Conservation (phyloP, 2,113 vertebrate genomes). For the Orcinus orca region DNA sequence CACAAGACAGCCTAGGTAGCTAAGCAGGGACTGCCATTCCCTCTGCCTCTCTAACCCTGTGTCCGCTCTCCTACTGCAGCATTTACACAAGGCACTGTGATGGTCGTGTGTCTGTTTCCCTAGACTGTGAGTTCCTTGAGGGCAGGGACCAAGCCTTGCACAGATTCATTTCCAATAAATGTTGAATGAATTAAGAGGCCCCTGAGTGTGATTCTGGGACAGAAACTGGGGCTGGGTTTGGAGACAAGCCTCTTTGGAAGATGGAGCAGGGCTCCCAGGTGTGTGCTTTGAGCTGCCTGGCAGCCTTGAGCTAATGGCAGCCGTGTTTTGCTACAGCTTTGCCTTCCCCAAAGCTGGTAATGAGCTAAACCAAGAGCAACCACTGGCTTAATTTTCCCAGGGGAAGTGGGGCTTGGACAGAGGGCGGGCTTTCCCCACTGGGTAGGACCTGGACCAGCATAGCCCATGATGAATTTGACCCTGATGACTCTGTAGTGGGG, state of each 20-base stretch:
- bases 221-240: neutral
- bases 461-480: conserved; percentile 80
- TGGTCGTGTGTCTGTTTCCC: neutral
- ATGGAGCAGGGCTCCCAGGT: neutral
- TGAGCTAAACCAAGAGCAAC: neutral
- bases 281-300: neutral
- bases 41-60: neutral
- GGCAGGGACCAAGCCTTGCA: neutral
- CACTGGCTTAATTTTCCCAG: neutral
- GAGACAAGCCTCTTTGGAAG: neutral
- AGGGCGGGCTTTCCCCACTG: conserved; percentile 37
- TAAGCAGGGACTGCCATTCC: neutral
- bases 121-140: neutral
- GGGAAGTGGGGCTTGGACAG: conserved; percentile 49
- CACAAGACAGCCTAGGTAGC: neutral
- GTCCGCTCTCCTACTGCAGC: neutral
- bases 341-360: neutral
- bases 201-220: neutral
- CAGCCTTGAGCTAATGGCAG: neutral
- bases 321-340: neutral
- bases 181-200: neutral
- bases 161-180: neutral
- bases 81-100: neutral
- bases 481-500: conserved; percentile 70
- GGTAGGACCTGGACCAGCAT: conserved; percentile 41